A percentile compares a stretch with the other conserved stretches of the same genome.
Evolutionary conservation across 2,113 vertebrate genomes (phyloP).

Genomic region (Vidua chalybeata): DNA sequence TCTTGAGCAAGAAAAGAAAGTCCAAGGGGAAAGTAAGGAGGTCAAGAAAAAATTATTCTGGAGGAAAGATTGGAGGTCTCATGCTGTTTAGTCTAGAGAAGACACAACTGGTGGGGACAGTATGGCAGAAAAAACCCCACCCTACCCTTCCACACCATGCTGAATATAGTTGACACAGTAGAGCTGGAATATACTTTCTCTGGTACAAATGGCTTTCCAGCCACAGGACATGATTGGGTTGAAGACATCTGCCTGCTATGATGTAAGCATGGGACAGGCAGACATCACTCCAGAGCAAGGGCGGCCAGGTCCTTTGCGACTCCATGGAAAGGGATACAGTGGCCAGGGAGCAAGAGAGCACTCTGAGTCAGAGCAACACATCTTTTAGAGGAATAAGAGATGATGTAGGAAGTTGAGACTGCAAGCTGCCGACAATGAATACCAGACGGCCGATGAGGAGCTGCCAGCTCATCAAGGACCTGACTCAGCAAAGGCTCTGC

Average conservation of each 20-base stretch:
- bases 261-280: not conserved
- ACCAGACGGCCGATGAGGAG: not conserved
- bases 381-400: slow-evolving; percentile 38
- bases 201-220: not conserved
- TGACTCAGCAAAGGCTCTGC: slow-evolving; percentile 55
- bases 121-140: accelerated
- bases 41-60: not conserved
- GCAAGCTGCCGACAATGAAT: slow-evolving; percentile 48
- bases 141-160: accelerated
- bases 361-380: slow-evolving; percentile 29
- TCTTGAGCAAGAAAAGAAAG: not conserved
- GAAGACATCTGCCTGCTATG: not conserved
- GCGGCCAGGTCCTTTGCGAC: not conserved
- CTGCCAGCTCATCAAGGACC: slow-evolving; percentile 59
- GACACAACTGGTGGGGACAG: not conserved
- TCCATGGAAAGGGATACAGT: not conserved
- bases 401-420: slow-evolving; percentile 57
- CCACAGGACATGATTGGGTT: not conserved
- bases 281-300: accelerated
- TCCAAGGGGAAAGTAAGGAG: not conserved
- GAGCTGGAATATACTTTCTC: not conserved
- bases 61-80: not conserved
- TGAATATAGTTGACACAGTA: not conserved
- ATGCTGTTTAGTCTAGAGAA: not conserved
- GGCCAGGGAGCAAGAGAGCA: accelerated